Evolutionary conservation across 2,797 vertebrate species (phyloP).

Genomic region (Salarias fasciatus): DNA sequence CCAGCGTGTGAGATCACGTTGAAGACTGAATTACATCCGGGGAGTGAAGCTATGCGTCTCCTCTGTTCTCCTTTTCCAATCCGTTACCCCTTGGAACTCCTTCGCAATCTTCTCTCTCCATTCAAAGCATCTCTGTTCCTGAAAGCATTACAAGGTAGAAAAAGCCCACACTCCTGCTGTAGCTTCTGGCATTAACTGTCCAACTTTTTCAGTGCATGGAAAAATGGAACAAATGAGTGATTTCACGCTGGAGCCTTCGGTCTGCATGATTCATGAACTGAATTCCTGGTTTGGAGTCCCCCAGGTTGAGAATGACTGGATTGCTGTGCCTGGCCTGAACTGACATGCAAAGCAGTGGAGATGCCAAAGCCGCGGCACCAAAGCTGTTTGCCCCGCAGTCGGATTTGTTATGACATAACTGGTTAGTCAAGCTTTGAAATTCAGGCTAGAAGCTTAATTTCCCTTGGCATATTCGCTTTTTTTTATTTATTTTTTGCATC

Average conservation of each 20-base stretch:
- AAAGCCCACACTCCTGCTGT: slow-evolving; percentile 36
- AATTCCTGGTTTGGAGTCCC: slow-evolving; percentile 56
- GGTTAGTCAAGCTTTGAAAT: slow-evolving; percentile 71
- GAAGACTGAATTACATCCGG: slow-evolving; percentile 25
- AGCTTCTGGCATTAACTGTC: slow-evolving; percentile 53
- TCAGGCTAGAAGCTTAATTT: slow-evolving; percentile 63
- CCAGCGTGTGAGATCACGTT: slow-evolving; percentile 62
- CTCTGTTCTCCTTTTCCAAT: slow-evolving; percentile 25
- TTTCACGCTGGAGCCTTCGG: slow-evolving; percentile 50
- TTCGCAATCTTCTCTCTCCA: slow-evolving; percentile 39
- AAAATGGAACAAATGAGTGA: slow-evolving; percentile 65
- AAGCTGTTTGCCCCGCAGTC: slow-evolving; percentile 54
- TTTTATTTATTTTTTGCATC: slow-evolving; percentile 34
- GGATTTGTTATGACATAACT: slow-evolving; percentile 67
- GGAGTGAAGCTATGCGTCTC: slow-evolving; percentile 19
- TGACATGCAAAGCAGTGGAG: slow-evolving; percentile 56
- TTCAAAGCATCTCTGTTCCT: slow-evolving; percentile 47
- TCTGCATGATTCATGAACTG: slow-evolving; percentile 66
- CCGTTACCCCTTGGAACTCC: slow-evolving; percentile 3
- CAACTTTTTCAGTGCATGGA: slow-evolving; percentile 50
- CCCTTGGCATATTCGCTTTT: slow-evolving; percentile 44
- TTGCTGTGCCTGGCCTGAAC: slow-evolving; percentile 46
- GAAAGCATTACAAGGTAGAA: slow-evolving; percentile 53
- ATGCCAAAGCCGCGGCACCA: slow-evolving; percentile 54
- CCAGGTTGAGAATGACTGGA: slow-evolving; percentile 56